These are phyloP conservation scores for Heliconius himera DNA, from an alignment of 1,140 invertebrate genomes.

Conservation along the genomic window DNA sequence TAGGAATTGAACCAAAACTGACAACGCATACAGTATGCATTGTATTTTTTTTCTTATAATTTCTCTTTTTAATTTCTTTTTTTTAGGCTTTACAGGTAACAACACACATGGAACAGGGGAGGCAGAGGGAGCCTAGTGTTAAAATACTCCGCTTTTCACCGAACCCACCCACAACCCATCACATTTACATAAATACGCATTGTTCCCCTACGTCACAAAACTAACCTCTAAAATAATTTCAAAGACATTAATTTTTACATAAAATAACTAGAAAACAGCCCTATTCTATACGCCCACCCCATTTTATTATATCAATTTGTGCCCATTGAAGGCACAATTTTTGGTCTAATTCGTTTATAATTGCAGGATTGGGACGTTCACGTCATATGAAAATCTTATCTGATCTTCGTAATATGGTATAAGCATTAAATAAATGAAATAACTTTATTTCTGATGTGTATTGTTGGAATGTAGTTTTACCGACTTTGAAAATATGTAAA, in stretches of 20 bases:
- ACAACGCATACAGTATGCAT: too few species aligned
- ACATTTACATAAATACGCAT: too few species aligned
- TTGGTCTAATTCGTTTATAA: conserved; percentile 79
- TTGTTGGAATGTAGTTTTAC: not conserved
- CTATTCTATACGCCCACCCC: conserved; percentile 56
- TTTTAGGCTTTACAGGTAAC: too few species aligned
- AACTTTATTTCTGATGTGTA: conserved; percentile 27
- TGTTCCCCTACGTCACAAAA: too few species aligned
- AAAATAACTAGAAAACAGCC: conserved; percentile 34
- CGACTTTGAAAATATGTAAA: not conserved
- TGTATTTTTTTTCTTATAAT: too few species aligned
- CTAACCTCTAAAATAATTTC: not conserved
- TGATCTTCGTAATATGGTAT: conserved; percentile 31
- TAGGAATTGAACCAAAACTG: too few species aligned
- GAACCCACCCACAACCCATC: not conserved
- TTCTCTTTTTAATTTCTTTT: too few species aligned
- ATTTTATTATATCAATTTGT: conserved; percentile 81
- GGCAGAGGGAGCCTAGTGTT: too few species aligned
- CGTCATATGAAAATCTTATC: conserved; percentile 39
- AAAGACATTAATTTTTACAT: conserved; percentile 6
- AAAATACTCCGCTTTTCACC: too few species aligned
- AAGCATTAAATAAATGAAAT: conserved; percentile 36
- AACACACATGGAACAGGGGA: too few species aligned
- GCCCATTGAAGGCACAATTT: conserved; percentile 75
- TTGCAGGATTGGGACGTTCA: conserved; percentile 66